These are phyloP conservation scores for Lerista edwardsae DNA, from an alignment of 2,797 vertebrate genomes.

Conservation along the genomic window DNA sequence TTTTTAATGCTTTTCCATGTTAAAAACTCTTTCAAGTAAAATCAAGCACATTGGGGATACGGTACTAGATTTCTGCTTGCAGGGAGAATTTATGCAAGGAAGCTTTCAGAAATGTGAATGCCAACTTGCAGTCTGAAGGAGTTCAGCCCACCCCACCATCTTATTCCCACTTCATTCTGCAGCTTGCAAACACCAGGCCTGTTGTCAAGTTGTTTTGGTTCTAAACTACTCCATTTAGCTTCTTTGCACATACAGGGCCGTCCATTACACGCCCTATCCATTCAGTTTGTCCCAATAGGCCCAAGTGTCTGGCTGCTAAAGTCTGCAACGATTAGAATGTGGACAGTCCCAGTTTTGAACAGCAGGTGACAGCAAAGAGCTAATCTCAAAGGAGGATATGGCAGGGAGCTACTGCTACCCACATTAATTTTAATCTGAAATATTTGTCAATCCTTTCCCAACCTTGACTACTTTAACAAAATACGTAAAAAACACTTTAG, in stretches of 20 bases:
- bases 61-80: too few species aligned
- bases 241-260: not conserved
- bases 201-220: not conserved
- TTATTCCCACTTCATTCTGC: too few species aligned
- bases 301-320: not conserved
- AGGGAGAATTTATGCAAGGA: too few species aligned
- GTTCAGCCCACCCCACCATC: too few species aligned
- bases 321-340: too few species aligned
- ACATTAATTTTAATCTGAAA: not conserved
- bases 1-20: too few species aligned
- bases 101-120: too few species aligned
- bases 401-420: not conserved
- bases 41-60: too few species aligned
- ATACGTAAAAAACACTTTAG: not conserved
- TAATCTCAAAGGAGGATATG: not conserved
- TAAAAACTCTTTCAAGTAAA: too few species aligned
- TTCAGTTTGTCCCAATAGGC: not conserved
- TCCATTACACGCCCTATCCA: not conserved
- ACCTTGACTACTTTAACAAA: not conserved
- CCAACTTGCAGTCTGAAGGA: too few species aligned
- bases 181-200: too few species aligned
- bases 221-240: not conserved
- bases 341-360: not conserved
- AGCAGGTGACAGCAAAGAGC: constrained; percentile 18
- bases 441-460: not conserved